Evolutionary conservation across 92 coral and sea anemone genomes (phyloP).

Genomic region (Parazoanthus swiftii): DNA sequence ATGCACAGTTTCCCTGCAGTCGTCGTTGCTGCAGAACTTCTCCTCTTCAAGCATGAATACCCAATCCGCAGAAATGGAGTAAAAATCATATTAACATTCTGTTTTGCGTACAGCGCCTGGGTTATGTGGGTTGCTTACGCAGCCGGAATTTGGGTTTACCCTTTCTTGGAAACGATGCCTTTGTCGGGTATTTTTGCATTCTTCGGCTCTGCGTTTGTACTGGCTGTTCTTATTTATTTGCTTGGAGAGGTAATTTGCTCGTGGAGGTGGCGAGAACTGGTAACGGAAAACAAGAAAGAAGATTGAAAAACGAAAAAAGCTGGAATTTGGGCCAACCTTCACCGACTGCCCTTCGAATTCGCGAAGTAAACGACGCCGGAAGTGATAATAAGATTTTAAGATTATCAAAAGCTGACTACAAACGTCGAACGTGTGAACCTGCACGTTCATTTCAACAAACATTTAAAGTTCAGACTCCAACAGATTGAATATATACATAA

Average conservation of each 20-base stretch:
- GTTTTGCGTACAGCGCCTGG: slow-evolving; percentile 71
- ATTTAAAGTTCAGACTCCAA: no score
- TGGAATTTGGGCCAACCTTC: no score
- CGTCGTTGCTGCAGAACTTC: slow-evolving; percentile 62
- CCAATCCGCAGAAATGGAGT: slow-evolving; percentile 72
- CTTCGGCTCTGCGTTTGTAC: slow-evolving; percentile 51
- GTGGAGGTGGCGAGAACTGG: slow-evolving; percentile 43
- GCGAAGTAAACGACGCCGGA: no score
- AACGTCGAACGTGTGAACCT: no score
- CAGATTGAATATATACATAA: no score
- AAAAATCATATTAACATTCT: slow-evolving; percentile 61
- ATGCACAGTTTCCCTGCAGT: slow-evolving; percentile 83
- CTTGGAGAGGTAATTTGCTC: slow-evolving; percentile 64
- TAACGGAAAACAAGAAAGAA: slow-evolving; percentile 17
- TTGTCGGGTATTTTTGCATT: slow-evolving; percentile 53
- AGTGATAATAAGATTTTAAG: not conserved
- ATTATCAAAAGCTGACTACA: no score
- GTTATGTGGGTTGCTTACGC: slow-evolving; percentile 79
- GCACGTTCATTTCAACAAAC: no score
- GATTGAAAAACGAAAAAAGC: not conserved
- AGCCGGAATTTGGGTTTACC: slow-evolving; percentile 93
- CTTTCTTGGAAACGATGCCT: slow-evolving; percentile 79
- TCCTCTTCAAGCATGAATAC: slow-evolving; percentile 72
- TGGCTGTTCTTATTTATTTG: slow-evolving; percentile 65
- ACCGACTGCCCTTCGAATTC: not conserved